These are phyloP conservation scores for Bilobella aurantiaca DNA, from an alignment of 1,140 invertebrate genomes.

Conservation along the genomic window DNA sequence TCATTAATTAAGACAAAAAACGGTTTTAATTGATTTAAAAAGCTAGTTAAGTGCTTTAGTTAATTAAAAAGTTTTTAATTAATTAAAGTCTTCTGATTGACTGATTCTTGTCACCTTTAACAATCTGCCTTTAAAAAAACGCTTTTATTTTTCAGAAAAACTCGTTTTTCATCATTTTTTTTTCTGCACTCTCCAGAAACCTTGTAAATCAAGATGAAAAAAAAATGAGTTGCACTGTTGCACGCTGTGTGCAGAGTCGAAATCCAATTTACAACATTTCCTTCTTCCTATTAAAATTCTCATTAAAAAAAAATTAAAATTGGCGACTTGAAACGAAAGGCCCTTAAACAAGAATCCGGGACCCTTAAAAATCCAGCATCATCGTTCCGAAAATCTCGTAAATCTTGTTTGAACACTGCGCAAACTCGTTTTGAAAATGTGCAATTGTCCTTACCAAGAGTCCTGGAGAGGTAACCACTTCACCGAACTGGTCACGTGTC, in stretches of 20 bases:
- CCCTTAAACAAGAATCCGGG: not conserved
- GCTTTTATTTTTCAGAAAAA: no score
- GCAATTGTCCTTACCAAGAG: conserved; percentile 71
- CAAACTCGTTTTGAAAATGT: not conserved
- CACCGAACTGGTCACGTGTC: conserved; percentile 84
- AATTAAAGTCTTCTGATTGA: not conserved
- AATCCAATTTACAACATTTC: no score
- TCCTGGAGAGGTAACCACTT: conserved; percentile 69
- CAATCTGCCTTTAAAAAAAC: no score
- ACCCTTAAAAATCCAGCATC: not conserved
- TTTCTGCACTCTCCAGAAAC: no score
- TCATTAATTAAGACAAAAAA: conserved; percentile 1
- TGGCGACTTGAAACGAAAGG: not conserved
- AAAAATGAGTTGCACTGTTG: no score
- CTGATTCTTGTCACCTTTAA: not conserved
- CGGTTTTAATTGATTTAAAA: not conserved
- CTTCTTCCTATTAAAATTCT: no score
- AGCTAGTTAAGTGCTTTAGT: not conserved
- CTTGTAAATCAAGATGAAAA: no score
- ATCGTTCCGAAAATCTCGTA: not conserved
- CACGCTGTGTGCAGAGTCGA: no score
- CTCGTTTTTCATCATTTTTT: no score
- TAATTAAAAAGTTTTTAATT: not conserved
- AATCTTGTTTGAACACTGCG: not conserved
- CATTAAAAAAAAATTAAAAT: not conserved